Conservation (phyloP, 2,888 invertebrate species). For the Drosophila sordidula region DNA sequence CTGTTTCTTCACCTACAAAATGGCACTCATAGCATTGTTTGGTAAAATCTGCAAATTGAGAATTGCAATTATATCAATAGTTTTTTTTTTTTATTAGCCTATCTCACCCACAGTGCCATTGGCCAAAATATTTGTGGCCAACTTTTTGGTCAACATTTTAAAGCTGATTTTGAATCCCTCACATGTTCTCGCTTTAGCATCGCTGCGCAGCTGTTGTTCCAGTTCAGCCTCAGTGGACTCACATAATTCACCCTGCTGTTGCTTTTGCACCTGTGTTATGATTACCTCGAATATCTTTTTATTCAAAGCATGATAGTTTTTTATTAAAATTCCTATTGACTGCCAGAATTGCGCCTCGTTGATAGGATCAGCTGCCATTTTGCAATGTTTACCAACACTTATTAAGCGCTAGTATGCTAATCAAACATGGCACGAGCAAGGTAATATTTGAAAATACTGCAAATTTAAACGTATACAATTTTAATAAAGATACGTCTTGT, state of each 20-base stretch:
- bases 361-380: conserved; percentile 39
- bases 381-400: conserved; percentile 36
- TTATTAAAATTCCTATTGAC: conserved; percentile 87
- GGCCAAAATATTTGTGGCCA: conserved; percentile 54
- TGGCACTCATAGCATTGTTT: conserved; percentile 66
- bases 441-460: neutral
- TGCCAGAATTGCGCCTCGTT: conserved; percentile 87
- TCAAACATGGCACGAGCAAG: neutral
- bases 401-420: conserved; percentile 14
- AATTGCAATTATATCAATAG: neutral
- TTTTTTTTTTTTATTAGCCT: neutral
- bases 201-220: conserved; percentile 18
- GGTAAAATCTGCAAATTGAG: conserved; percentile 65
- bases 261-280: conserved; percentile 53
- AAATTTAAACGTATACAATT: too few species aligned
- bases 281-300: conserved; percentile 88
- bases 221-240: conserved; percentile 46
- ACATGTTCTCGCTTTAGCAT: conserved; percentile 12
- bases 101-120: conserved; percentile 72
- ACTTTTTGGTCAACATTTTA: conserved; percentile 77
- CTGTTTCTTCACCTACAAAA: conserved; percentile 45
- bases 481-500: too few species aligned
- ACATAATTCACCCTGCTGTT: conserved; percentile 53
- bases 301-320: conserved; percentile 90
- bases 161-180: conserved; percentile 67